These are phyloP conservation scores for Noctua janthe DNA, from an alignment of 2,888 invertebrate species.

Conservation along the genomic window DNA sequence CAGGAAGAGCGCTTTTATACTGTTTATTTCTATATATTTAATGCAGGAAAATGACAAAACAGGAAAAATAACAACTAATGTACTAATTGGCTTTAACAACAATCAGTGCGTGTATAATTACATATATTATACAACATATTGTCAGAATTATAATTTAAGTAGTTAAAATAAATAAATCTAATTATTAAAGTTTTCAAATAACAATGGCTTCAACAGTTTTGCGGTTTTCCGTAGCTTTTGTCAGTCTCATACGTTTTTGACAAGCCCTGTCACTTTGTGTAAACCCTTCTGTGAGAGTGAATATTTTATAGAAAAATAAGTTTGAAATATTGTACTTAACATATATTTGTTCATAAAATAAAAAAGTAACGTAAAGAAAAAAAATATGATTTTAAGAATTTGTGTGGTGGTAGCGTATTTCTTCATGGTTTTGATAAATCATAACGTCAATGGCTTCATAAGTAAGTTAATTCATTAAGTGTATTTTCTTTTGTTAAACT, in stretches of 20 bases:
- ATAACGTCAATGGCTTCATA: neutral
- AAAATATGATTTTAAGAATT: neutral
- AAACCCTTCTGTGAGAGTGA: neutral
- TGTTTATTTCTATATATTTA: neutral
- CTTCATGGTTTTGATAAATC: neutral
- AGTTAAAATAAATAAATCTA: neutral
- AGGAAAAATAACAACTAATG: neutral
- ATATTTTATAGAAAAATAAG: neutral
- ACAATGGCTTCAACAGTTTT: neutral
- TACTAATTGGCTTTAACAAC: neutral
- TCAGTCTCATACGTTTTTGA: neutral
- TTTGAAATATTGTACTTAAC: neutral
- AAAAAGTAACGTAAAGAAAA: no score
- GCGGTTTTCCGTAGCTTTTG: neutral
- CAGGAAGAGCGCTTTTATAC: neutral
- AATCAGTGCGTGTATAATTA: neutral
- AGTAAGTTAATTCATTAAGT: slow-evolving; percentile 1
- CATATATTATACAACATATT: no score
- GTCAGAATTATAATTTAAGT: no score
- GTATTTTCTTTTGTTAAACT: neutral
- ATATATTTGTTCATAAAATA: neutral
- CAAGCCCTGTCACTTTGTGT: neutral
- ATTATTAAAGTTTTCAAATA: neutral
- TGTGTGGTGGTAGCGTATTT: neutral
- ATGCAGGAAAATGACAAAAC: neutral